Evolutionary conservation across 1,140 invertebrate species (phyloP), one percentile per base, ranked within the genome.

Genomic region (Matsumurasca onukii): DNA sequence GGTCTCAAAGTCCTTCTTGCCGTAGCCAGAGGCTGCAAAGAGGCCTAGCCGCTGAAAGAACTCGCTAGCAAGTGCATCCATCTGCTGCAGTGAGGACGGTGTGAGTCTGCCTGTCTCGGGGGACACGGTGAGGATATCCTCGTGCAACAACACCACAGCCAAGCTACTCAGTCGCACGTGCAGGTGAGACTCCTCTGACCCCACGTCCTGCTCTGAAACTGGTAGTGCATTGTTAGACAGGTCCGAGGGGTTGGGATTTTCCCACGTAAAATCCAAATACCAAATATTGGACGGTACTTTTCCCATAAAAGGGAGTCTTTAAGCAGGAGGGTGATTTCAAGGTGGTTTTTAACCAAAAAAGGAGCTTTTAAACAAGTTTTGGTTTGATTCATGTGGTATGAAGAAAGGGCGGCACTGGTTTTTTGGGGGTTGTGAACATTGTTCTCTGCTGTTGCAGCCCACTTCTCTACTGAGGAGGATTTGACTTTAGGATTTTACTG

Each of bases 131-230:
- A 92, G 72, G 59, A 92, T 86, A 80, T 95, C 91, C 79, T 96
- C 91, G 76, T 97, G 93, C 13, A 97, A 78, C 1, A 96, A 74
- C 51, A 94, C 82, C 27, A 91, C 78, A 34, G 88, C 88, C 3
- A 93, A 75, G 57, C 89, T 92, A 0, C 87, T 86, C 17, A 95
- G 80, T 71, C 88, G 84, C 1, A 96, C 76, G 65, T 89, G 86
- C 74, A 94, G 91, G 71, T 89, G 88, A 1, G 88, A 91, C 2
- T 89, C 84, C 73, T 84, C 82, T 20, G 69, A 69, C 70, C 59
- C 30, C 1, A 29, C 59, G 17, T 9, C 59, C n/a, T 17, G 9
- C 2, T 63, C 59, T 31, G 31, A n/a, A n/a, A n/a, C 9, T 45
- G 34, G 9, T 12, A 45, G 9, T 45, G 34, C 34, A 45, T 45